Percentiles rank a stretch among this genome's conserved stretches.
Evolutionary conservation across 2,113 vertebrate species (phyloP).

Genomic region (Ondatra zibethicus): DNA sequence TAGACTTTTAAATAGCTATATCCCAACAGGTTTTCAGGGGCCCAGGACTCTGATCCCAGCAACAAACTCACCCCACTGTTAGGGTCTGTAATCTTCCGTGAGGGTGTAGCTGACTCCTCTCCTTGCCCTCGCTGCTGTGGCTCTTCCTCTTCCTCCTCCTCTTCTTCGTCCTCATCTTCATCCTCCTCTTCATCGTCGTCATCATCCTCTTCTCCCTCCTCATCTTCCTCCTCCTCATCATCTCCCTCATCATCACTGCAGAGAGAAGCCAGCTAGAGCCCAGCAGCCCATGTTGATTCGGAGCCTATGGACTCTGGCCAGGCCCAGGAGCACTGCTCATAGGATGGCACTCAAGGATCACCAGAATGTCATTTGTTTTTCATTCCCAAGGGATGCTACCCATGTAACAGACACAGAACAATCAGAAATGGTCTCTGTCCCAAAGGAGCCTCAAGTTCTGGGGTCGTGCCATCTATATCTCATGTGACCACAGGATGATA

Average conservation of each 20-base stretch:
- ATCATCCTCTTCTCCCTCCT: slow-evolving; percentile 62
- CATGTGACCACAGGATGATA: not conserved
- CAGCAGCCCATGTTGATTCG: not conserved
- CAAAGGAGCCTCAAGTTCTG: not conserved
- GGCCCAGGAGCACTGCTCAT: not conserved
- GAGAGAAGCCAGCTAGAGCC: slow-evolving; percentile 38
- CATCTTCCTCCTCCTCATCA: slow-evolving; percentile 78
- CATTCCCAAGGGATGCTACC: not conserved
- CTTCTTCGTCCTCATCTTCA: slow-evolving; percentile 75
- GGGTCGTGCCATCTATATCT: not conserved
- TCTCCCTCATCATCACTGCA: slow-evolving; percentile 87
- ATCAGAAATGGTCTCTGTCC: not conserved
- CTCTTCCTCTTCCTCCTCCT: slow-evolving; percentile 76
- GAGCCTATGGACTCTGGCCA: not conserved
- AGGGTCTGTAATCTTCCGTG: slow-evolving; percentile 82
- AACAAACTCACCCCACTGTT: slow-evolving; percentile 75
- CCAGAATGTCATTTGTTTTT: not conserved
- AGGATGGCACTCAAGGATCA: not conserved
- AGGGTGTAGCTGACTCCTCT: slow-evolving; percentile 75
- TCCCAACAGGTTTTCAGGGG: not conserved
- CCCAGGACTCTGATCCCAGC: not conserved
- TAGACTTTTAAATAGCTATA: too few relatives aligned
- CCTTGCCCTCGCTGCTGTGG: slow-evolving; percentile 75
- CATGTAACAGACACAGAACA: not conserved
- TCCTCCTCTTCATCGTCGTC: slow-evolving; percentile 72